Base-by-base conservation (phyloP, 1,140 invertebrate species). In the Dryas iulia region DNA sequence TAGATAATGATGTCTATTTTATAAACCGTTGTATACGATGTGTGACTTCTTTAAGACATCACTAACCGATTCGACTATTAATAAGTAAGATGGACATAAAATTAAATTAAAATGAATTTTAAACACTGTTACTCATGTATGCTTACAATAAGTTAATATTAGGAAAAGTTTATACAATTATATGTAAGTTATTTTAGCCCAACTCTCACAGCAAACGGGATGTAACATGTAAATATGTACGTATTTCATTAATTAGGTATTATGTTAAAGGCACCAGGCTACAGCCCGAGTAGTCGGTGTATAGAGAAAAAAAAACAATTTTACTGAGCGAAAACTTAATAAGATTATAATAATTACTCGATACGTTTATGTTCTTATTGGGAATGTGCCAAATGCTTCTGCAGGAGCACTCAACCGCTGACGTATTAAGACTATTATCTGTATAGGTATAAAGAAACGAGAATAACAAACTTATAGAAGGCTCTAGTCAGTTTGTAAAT, bases 401-500 rank as follows among this genome's bases (percentile, higher is more conserved):
- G 68, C 78, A 80, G 76, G 79, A 81, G 76, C 76, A 79, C 78
- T 77, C 72, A 70, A 77, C 71, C 79, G 79, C 81, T 85, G 78
- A 82, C 82, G 76, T 82, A 77, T 85, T 81, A 81, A 86, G 77
- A 85, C 79, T 87, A 80, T 72, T 83, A 82, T 76, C 79, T 74
- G 75, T 75, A 83, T 85, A 86, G 72, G 77, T 72, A 76, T 80
- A 73, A 83, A 83, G 70, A 83, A 86, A 86, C 79, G 77, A 85
- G 80, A 84, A 77, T 77, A 82, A 76, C 72, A 83, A 83, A 77
- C 88, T 82, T 79, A 84, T 83, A 86, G 82, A 84, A 81, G 80
- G 84, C 82, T 86, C 86, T 91, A 91, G 89, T 91, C 87, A 89
- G 80, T 89, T 88, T 89, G 86, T 90, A 90, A 86, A 89, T 90